Evolutionary conservation across 2,797 vertebrate genomes (phyloP), one percentile per base, ranked within the genome.

Genomic region (Anabacerthia variegaticeps): DNA sequence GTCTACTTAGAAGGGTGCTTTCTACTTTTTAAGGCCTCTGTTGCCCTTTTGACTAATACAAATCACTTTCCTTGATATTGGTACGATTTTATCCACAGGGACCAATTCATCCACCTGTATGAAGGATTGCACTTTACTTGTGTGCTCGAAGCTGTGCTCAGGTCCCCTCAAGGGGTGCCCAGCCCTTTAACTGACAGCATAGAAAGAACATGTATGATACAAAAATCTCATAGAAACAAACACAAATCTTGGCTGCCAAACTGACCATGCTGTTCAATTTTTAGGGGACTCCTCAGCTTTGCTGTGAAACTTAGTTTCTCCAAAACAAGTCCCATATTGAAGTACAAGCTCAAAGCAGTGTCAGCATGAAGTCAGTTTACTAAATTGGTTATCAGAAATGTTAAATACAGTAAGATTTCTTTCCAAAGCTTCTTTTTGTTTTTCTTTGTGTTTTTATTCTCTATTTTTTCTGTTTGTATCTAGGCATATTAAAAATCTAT

Each of bases 91-190:
- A 44, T 59, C 14, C 5, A 43, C 12, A 69, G 14, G 10, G 7
- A 54, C 41, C 12, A 74, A 36, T 66, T 86, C 0, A 27, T 61
- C 41, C 27, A 41, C 22, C 17, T 52, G 4, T 32, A 17, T 48
- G 21, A 79, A 86, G 27, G n/a, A 71, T 2, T 80, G 11, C 30
- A 17, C 4, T 83, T 91, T 54, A 41, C 10, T 71, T 52, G 28
- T 0, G 0, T 39, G 7, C 7, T 39, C 21, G 44, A 68, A 79
- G 12, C 6, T 43, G 22, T 43, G 30, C 43, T 51, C 26, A 36
- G 28, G 11, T 69, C 6, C 27, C 44, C 24, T 88, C 24, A 54
- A 48, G 54, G 34, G n/a, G 27, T 68, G 11, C 3, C 6, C 36
- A 69, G 9, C 7, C 17, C 7, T 76, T 51, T 66, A 59, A 62